Conservation (phyloP, 1,140 invertebrate genomes). For the Drosophila setifemur region DNA sequence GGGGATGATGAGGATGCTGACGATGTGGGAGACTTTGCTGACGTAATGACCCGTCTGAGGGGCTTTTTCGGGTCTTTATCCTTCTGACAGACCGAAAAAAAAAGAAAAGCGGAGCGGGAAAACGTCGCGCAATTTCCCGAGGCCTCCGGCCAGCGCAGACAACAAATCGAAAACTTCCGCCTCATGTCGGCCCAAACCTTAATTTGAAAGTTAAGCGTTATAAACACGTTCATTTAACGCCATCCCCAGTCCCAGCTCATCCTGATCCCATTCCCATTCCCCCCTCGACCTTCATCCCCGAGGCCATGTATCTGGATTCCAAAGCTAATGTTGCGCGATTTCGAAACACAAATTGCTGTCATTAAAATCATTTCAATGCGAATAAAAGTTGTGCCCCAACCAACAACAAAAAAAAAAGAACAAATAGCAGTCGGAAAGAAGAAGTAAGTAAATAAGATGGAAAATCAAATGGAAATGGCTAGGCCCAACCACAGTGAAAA, state of each 20-base stretch:
- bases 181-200: constrained; percentile 48
- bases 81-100: constrained; percentile 12
- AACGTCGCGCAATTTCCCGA: constrained; percentile 60
- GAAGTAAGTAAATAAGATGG: constrained; percentile 38
- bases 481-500: constrained; percentile 17
- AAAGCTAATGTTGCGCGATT: constrained; percentile 77
- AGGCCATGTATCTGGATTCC: constrained; percentile 32
- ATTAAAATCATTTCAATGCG: constrained; percentile 78
- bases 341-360: constrained; percentile 78
- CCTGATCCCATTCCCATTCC: not conserved
- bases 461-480: constrained; percentile 48
- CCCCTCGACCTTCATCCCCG: no score
- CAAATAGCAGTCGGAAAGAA: not conserved
- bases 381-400: constrained; percentile 68
- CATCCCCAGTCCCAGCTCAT: not conserved
- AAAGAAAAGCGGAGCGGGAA: constrained; percentile 15
- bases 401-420: constrained; percentile 3
- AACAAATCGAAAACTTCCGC: constrained; percentile 80
- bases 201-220: constrained; percentile 79
- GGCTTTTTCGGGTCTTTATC: constrained; percentile 39
- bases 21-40: constrained; percentile 13
- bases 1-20: not conserved
- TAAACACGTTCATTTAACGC: constrained; percentile 74
- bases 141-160: constrained; percentile 52
- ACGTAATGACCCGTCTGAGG: constrained; percentile 46